Evolutionary conservation across 2,113 vertebrate species (phyloP), one percentile per base, ranked within the genome.

Genomic region (Aptenodytes patagonicus): DNA sequence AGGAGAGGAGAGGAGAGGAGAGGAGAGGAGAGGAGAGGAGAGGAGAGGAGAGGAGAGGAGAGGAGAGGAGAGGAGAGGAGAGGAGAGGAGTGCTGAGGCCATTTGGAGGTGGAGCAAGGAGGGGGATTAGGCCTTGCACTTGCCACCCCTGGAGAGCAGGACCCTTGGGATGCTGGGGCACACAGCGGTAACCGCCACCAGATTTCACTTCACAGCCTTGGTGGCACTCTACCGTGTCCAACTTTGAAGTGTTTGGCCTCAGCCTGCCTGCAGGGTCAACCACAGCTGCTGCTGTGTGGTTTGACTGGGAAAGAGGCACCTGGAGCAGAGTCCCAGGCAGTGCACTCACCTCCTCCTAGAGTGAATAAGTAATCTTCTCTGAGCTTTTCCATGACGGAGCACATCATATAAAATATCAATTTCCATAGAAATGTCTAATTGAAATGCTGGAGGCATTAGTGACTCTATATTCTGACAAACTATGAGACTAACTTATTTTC

Each of bases 211-310:
- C 28, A 10, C 20, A 58, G 57, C 16, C 2, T 1, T 13, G 32
- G n/a, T 8, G 22, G 8, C 54, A n/a, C 17, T 44, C 25, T 38
- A 14, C 52, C 0, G 0, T 15, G 52, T 19, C 7, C 47, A 42
- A 8, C 52, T 44, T 24, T 21, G 66, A 21, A 4, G 18, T 29
- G n/a, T 6, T 10, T 14, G 44, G 36, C 36, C 25, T 8, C 82
- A 34, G 21, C 4, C 31, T 31, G 46, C 24, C 18, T 6, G 10
- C 2, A 2, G n/a, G 57, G 9, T 40, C 70, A 72, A 58, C 26
- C 46, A 9, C 3, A 7, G 44, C 55, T 28, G 13, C 1, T 46
- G 42, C 51, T 2, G 0, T 17, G 26, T 4, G 32, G 17, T 28
- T 20, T 62, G 66, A 25, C 29, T 9, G n/a, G 34, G 13, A 57